Evolutionary conservation across 2,888 invertebrate genomes (phyloP).

Genomic region (Epicampocera succincta): DNA sequence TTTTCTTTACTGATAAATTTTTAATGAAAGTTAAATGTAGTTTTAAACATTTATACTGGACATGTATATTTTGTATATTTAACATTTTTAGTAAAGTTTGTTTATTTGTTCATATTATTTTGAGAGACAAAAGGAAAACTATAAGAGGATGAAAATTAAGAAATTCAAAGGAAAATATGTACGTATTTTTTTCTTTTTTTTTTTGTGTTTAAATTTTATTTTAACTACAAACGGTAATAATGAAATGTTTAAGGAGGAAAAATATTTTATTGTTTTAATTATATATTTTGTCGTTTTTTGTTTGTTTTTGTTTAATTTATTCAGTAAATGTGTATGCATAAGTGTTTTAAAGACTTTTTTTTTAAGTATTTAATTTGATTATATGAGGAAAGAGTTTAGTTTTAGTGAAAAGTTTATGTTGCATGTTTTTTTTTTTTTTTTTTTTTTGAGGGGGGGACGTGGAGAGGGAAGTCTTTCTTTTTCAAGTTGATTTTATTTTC

Average conservation of each 20-base stretch:
- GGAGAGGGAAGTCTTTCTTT: slow-evolving; percentile 46
- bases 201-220: slow-evolving; percentile 27
- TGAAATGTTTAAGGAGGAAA: slow-evolving; percentile 60
- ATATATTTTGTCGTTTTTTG: slow-evolving; percentile 19
- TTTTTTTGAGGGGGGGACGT: no score
- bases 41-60: slow-evolving; percentile 70
- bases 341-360: slow-evolving; percentile 64
- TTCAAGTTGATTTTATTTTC: slow-evolving; percentile 55
- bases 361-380: slow-evolving; percentile 60
- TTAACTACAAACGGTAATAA: slow-evolving; percentile 53
- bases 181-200: slow-evolving; percentile 37
- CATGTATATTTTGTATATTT: slow-evolving; percentile 67
- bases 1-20: slow-evolving; percentile 67
- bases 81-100: slow-evolving; percentile 53
- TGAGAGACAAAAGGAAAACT: slow-evolving; percentile 33
- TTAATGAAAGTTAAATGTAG: slow-evolving; percentile 44
- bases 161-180: slow-evolving; percentile 23
- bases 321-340: slow-evolving; percentile 46
- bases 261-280: slow-evolving; percentile 27
- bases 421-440: slow-evolving; percentile 16
- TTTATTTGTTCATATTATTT: slow-evolving; percentile 36
- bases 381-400: slow-evolving; percentile 60
- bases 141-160: not conserved
- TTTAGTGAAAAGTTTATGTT: slow-evolving; percentile 72
- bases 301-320: slow-evolving; percentile 29